Evolutionary conservation across 2,888 invertebrate species (phyloP).

Genomic region (Synanthedon tipuliformis): DNA sequence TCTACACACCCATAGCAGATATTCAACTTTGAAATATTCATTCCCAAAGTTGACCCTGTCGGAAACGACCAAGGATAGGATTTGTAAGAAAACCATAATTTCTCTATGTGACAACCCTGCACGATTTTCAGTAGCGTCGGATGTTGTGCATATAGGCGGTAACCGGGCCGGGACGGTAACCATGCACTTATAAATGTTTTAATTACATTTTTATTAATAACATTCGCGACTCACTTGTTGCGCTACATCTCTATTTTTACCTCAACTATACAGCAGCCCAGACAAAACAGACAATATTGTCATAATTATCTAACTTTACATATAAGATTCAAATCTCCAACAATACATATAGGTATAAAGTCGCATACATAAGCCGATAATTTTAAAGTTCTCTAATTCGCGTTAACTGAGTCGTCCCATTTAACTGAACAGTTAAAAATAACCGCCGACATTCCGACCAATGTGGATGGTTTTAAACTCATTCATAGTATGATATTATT

Average conservation of each 20-base stretch:
- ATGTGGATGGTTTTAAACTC: conserved; percentile 5
- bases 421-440: conserved; percentile 57
- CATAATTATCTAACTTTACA: too few relatives aligned
- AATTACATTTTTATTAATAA: conserved; percentile 12
- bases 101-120: conserved; percentile 35
- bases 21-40: too few relatives aligned
- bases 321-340: too few relatives aligned
- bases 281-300: not conserved
- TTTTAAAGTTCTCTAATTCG: conserved; percentile 14
- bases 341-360: not conserved
- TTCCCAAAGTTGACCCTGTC: too few relatives aligned
- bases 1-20: too few relatives aligned
- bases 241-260: not conserved
- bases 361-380: not conserved
- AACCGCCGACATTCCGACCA: conserved; percentile 27
- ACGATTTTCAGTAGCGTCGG: conserved; percentile 21
- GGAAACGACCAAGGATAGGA: too few relatives aligned
- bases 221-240: not conserved
- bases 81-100: conserved; percentile 11
- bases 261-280: not conserved
- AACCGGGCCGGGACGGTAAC: conserved; percentile 30
- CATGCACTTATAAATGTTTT: conserved; percentile 18
- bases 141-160: conserved; percentile 23
- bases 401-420: conserved; percentile 40
- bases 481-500: too few relatives aligned